A percentile compares a stretch with the other conserved stretches of the same genome.
Evolutionary conservation across 2,113 vertebrate species (phyloP).

Genomic region (Indicator indicator): DNA sequence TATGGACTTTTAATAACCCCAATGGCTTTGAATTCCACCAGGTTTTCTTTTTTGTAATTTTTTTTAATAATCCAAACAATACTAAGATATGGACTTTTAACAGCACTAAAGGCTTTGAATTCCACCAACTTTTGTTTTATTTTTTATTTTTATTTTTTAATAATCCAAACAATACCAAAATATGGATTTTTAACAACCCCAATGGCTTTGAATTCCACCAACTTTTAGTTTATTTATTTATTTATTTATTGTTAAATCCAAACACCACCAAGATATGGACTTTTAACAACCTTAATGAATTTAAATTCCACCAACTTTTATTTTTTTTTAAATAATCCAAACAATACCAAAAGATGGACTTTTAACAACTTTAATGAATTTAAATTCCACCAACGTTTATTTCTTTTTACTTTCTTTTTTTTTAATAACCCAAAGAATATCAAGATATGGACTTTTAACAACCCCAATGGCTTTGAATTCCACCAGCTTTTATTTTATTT

Average conservation of each 20-base stretch:
- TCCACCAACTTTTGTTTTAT: constrained; percentile 25
- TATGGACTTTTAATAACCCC: neutral
- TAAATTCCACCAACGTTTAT: constrained; percentile 8
- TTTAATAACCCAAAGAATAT: constrained; percentile 10
- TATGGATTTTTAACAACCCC: neutral
- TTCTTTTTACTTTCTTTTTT: too few species aligned
- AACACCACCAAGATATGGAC: too few species aligned
- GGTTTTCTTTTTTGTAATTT: neutral
- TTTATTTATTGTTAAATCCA: too few species aligned
- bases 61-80: constrained; percentile 27
- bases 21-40: constrained; percentile 13
- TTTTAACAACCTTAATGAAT: neutral
- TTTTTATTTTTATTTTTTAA: neutral
- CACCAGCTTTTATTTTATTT: neutral
- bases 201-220: too few species aligned
- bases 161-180: constrained; percentile 29
- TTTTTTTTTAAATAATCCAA: neutral
- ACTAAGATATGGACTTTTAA: neutral
- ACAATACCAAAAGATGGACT: neutral
- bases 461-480: neutral
- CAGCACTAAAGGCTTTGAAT: neutral
- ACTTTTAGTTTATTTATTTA: too few species aligned
- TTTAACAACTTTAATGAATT: neutral
- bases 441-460: neutral
- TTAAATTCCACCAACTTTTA: constrained; percentile 43